phyloP scores from a whole-genome alignment of 2,113 vertebrate species.

The Tapirus terrestris region DNA sequence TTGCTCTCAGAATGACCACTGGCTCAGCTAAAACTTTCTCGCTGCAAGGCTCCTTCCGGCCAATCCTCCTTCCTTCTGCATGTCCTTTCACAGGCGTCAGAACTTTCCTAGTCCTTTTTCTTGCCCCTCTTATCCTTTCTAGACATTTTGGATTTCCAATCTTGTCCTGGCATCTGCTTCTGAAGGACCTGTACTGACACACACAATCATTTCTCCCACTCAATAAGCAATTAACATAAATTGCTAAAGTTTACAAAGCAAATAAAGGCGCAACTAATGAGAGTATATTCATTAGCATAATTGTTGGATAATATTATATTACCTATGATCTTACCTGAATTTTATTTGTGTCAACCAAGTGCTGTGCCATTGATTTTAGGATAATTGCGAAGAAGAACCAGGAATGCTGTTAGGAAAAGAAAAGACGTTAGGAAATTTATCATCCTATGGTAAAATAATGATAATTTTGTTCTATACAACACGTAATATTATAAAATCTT shows the following conservation, averaged over 20 bases:
- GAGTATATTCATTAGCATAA: background rate
- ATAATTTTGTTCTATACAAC: background rate
- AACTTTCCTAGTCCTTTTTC: background rate
- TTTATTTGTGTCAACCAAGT: slow-evolving; percentile 92
- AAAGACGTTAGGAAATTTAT: background rate
- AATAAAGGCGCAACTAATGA: slow-evolving; percentile 12
- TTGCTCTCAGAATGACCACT: background rate
- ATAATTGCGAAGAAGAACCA: slow-evolving; percentile 99
- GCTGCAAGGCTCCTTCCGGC: background rate
- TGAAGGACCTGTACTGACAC: background rate
- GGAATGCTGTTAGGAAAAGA: slow-evolving; percentile 90
- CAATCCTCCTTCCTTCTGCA: background rate
- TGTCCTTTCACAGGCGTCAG: background rate
- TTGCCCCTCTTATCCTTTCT: background rate
- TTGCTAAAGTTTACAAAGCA: background rate
- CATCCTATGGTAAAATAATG: slow-evolving; percentile 1
- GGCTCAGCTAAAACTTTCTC: background rate
- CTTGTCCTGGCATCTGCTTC: background rate
- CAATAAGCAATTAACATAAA: slow-evolving; percentile 20
- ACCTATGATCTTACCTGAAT: slow-evolving; percentile 87
- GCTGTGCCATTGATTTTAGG: slow-evolving; percentile 97
- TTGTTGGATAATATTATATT: background rate
- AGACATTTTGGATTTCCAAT: background rate
- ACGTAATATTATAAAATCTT: background rate
- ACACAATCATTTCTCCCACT: background rate